Base-by-base conservation (phyloP, 2,113 vertebrate genomes). In the Trichechus manatus region DNA sequence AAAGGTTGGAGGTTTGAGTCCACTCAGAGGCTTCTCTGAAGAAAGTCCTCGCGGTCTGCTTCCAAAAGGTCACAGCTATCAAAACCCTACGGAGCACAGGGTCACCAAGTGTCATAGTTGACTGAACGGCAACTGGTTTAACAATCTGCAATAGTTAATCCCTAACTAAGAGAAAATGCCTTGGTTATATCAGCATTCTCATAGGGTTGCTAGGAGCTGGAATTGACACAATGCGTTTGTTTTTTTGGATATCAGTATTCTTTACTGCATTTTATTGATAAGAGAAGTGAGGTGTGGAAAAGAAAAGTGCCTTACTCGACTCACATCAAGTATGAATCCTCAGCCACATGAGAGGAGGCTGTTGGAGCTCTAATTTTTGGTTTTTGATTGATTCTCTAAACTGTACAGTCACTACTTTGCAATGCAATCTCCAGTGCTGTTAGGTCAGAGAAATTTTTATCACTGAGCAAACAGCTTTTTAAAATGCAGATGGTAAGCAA, bases 401-500 rank as follows among this genome's bases (percentile, higher is more conserved):
- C 25, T 50, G 63, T 61, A 79, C 27, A 81, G 64, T 63, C 75
- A 92, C n/a, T 89, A 87, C 83, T 87, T 42, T 93, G 39, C 63
- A 68, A 63, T 53, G 36, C 79, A 89, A 63, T 91, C 39, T 86
- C 47, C 44, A 66, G 20, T 44, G 79, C 31, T 86, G 47, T 94
- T 33, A 63, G 22, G 31, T 36, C 70, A n/a, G 83, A 79, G 47
- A 92, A 25, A 87, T 68, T 92, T 93, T 91, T 93, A 89, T 86
- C 29, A 77, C 47, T 89, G 56, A 61, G 44, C 31, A 82, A 87
- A 93, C 75, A 42, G 47, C 56, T 89, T 82, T 63, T 63, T 81
- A 93, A 95, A 85, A 50, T 87, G 8, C 4, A 80, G 50, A 78
- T 42, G 6, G 0, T 36, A 81, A 36, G 42, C 42, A 86, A 93